phyloP scores from a whole-genome alignment of 1,140 invertebrate genomes.

The Cotesia glomerata region DNA sequence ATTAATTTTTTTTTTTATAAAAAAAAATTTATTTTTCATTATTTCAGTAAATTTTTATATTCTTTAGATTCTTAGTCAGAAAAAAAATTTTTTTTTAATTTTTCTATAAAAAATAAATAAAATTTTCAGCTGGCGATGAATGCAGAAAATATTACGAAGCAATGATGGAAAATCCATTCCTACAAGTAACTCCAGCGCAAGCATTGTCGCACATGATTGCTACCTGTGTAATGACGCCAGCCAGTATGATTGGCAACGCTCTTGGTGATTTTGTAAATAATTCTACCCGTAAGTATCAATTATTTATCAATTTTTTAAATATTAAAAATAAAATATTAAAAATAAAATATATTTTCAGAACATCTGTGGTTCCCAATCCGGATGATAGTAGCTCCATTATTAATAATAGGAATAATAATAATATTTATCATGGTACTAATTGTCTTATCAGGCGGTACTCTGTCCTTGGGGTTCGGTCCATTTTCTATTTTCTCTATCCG shows the following conservation, averaged over 20 bases:
- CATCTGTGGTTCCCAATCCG: not conserved
- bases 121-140: slow-evolving; percentile 32
- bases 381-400: not conserved
- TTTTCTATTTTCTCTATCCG: slow-evolving; percentile 11
- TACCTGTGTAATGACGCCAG: slow-evolving; percentile 38
- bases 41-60: too few species aligned
- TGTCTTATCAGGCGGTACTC: slow-evolving; percentile 15
- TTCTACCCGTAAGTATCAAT: slow-evolving; percentile 41
- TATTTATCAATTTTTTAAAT: not conserved
- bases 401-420: not conserved
- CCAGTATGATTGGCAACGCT: slow-evolving; percentile 33
- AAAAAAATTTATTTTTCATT: too few species aligned
- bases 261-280: slow-evolving; percentile 40
- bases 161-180: slow-evolving; percentile 40
- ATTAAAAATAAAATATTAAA: not conserved
- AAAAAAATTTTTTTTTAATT: too few species aligned
- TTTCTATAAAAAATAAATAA: not conserved
- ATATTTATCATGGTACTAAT: not conserved
- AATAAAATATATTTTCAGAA: slow-evolving; percentile 2
- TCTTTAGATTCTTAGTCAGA: too few species aligned
- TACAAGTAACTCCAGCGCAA: slow-evolving; percentile 46
- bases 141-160: slow-evolving; percentile 47
- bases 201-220: slow-evolving; percentile 45
- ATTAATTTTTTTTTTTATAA: too few species aligned
- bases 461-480: slow-evolving; percentile 12